Evolutionary conservation across 2,113 vertebrate species (phyloP).

Genomic region (Malurus melanocephalus): DNA sequence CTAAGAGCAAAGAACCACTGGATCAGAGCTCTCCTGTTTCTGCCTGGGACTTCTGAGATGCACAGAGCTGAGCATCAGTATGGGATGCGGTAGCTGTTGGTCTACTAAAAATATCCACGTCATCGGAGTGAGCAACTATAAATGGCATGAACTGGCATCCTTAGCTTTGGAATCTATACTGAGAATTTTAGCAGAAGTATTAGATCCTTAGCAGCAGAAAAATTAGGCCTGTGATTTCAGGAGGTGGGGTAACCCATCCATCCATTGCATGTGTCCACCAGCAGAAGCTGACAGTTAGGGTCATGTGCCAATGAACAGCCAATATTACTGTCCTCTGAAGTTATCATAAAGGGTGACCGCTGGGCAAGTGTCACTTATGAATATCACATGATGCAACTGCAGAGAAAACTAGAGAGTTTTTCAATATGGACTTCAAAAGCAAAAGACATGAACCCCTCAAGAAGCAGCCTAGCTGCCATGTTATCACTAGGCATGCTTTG

Average conservation of each 20-base stretch:
- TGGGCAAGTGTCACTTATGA: background rate
- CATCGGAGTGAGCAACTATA: background rate
- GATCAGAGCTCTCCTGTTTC: background rate
- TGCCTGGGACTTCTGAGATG: background rate
- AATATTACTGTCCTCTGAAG: constrained; percentile 38
- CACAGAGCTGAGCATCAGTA: background rate
- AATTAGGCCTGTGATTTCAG: background rate
- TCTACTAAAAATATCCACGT: background rate
- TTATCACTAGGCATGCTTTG: constrained; percentile 15
- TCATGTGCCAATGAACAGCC: constrained; percentile 18
- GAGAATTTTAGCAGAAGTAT: background rate
- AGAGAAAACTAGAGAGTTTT: background rate
- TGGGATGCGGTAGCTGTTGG: background rate
- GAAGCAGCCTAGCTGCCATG: background rate
- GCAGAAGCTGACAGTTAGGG: background rate
- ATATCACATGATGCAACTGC: background rate
- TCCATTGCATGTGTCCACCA: background rate
- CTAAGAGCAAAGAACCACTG: background rate
- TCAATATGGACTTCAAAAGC: background rate
- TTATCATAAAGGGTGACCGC: constrained; percentile 31
- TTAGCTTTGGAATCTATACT: background rate
- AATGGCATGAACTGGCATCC: background rate
- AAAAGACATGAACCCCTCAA: constrained; percentile 30
- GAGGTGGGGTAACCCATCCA: background rate
- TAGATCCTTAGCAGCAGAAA: background rate